Percentiles rank a stretch among this genome's conserved stretches.
Conservation (phyloP, 53 echinoderm and acorn worm genomes). For the Paracentrotus lividus region DNA sequence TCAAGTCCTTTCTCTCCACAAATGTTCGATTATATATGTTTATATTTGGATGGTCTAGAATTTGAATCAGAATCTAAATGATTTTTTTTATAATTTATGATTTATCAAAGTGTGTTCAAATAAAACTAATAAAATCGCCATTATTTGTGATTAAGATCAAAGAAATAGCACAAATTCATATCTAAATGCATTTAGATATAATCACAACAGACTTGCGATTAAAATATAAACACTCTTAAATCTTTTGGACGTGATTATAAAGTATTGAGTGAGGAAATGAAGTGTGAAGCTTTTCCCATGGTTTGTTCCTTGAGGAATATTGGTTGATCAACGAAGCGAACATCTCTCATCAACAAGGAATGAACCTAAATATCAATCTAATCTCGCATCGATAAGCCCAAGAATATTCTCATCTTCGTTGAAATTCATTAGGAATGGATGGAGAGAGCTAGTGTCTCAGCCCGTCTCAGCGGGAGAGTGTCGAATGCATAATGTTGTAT, state of each 20-base stretch:
- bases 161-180: background rate
- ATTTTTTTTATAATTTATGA: too few relatives aligned
- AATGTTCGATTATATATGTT: too few relatives aligned
- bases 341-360: background rate
- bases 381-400: background rate
- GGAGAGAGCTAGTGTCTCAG: background rate
- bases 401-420: background rate
- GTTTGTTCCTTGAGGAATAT: background rate
- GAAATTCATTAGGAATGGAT: background rate
- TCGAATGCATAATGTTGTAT: background rate
- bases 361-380: conserved; percentile 15
- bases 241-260: background rate
- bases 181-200: background rate
- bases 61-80: too few relatives aligned
- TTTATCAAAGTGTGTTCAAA: too few relatives aligned
- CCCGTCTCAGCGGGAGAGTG: background rate
- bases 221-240: background rate
- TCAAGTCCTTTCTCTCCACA: too few relatives aligned
- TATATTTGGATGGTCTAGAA: too few relatives aligned
- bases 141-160: background rate
- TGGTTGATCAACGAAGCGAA: background rate
- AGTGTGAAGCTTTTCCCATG: background rate
- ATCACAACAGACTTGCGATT: background rate
- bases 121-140: background rate
- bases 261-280: background rate